phyloP scores from a whole-genome alignment of 2,113 vertebrate species.

The Rhegmatorhina hoffmannsi region DNA sequence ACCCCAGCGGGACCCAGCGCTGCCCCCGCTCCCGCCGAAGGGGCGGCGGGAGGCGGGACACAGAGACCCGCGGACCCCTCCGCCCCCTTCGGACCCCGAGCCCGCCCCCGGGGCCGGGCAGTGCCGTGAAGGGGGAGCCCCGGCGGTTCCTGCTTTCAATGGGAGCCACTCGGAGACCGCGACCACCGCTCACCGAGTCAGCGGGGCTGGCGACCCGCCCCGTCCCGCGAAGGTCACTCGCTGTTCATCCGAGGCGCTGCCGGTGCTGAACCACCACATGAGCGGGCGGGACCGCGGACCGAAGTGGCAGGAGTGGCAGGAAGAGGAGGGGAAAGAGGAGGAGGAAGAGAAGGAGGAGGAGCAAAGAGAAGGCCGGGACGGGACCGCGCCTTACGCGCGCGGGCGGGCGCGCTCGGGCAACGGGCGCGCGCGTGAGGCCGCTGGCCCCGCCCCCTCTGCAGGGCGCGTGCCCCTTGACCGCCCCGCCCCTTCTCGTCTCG shows the following conservation, averaged over 20 bases:
- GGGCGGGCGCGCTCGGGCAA: not conserved
- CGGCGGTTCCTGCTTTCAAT: not conserved
- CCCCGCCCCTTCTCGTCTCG: no score
- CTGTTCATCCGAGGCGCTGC: not conserved
- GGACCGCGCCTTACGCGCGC: no score
- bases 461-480: no score
- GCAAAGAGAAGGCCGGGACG: not conserved
- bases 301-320: not conserved
- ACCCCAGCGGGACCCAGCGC: not conserved
- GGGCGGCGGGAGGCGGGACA: not conserved
- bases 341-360: not conserved
- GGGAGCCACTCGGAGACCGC: not conserved
- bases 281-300: not conserved
- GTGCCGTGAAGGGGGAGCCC: not conserved
- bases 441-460: no score
- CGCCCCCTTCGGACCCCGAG: not conserved
- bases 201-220: not conserved
- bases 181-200: not conserved
- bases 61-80: not conserved
- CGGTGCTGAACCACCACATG: not conserved
- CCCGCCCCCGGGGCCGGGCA: not conserved
- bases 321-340: no score
- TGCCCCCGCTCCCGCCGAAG: not conserved
- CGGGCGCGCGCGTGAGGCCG: no score
- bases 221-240: not conserved